Base-by-base conservation (phyloP, 1,140 invertebrate genomes). In the Drosophila arawakana region DNA sequence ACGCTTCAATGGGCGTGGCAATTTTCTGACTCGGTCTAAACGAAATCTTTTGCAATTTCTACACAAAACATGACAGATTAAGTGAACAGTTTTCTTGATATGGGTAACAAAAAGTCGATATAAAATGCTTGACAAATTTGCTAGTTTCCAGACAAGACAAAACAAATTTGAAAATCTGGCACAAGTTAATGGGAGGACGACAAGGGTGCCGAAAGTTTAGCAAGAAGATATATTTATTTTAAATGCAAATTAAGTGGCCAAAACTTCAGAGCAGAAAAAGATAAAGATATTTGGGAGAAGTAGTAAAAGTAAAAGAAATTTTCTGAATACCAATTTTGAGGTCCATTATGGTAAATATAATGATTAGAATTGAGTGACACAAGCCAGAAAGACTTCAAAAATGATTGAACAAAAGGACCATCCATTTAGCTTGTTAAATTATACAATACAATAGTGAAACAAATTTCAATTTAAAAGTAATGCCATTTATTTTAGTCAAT, bases 31-130 rank as follows among this genome's bases (percentile, higher is more conserved):
- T 2, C 21, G 9, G 25, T 47, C 34, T 37, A 25, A 39, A 75
- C 72, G 76, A 78, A 57, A 50, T 13, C 30, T 8, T 13, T 41
- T 21, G 41, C 41, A 21, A 1, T 25, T 43, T n/a, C 18, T 35
- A 35, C 43, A 13, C 39, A 78, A 67, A 72, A 58, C 63, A 54
- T 67, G 72, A 73, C 76, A 79, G 71, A 67, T 74, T 44, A 66
- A 67, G 73, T 69, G 37, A 70, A 78, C 68, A 78, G 65, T 78
- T 78, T 71, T 43, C 25, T 41, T 73, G 79, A 81, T 73, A 78
- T 73, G 69, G 79, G 78, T 81, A 10, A 57, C 15, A 25, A 9
- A 18, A 52, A 72, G 15, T 66, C 63, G 39, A 68, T 68, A 44
- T 50, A 11, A 43, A 73, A 44, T 61, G 15, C 39, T 44, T 54